These are phyloP conservation scores for Luperina testacea DNA, from an alignment of 2,888 invertebrate species.

Conservation along the genomic window DNA sequence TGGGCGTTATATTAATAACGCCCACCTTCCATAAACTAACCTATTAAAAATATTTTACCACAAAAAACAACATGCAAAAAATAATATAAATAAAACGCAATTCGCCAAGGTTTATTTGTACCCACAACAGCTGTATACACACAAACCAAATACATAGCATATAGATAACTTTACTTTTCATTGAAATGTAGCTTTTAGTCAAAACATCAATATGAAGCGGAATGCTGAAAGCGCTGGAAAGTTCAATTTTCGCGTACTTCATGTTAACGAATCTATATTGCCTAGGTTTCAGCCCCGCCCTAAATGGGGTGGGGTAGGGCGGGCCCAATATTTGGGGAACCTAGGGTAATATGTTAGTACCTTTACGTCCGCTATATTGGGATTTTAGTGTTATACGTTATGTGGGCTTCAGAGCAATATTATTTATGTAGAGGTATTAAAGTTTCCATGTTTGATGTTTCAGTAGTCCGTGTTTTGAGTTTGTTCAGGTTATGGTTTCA, in stretches of 20 bases:
- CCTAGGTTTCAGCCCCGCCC: constrained; percentile 43
- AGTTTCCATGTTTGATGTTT: constrained; percentile 9
- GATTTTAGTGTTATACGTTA: constrained; percentile 16
- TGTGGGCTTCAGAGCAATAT: background rate
- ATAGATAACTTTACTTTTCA: constrained; percentile 5
- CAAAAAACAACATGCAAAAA: background rate
- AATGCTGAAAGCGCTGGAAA: constrained; percentile 40
- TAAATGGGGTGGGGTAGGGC: constrained; percentile 11
- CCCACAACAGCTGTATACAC: background rate
- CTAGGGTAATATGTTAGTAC: constrained; percentile 34
- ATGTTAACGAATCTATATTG: constrained; percentile 58
- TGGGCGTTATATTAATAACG: too few species aligned
- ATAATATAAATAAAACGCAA: constrained; percentile 14
- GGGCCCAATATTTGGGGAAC: constrained; percentile 21
- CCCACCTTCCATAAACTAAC: background rate
- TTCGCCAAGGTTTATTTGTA: constrained; percentile 2
- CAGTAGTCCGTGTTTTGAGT: background rate
- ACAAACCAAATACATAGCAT: background rate
- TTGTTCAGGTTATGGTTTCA: background rate
- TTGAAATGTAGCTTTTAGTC: constrained; percentile 35
- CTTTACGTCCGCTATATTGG: background rate
- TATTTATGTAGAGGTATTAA: background rate
- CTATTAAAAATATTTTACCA: background rate
- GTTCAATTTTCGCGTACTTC: constrained; percentile 53
- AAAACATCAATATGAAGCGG: constrained; percentile 32